Percentiles rank a stretch among this genome's conserved stretches.
Conservation (phyloP, 2,113 vertebrate genomes). For the Cochlearius cochlearius region DNA sequence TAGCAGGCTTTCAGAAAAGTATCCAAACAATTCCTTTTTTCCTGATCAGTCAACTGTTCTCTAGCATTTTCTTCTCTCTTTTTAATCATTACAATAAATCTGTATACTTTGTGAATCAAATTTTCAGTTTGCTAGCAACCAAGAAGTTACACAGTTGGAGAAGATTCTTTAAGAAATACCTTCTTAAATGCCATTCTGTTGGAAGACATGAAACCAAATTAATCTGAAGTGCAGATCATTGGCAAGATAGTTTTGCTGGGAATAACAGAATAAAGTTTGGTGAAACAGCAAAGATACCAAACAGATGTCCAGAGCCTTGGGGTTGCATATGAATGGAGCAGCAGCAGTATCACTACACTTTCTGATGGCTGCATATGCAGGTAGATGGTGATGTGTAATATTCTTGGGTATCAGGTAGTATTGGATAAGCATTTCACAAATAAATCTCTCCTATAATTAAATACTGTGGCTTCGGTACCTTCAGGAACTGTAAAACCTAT, state of each 20-base stretch:
- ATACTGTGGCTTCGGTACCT: not conserved
- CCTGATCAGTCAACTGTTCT: not conserved
- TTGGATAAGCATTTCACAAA: not conserved
- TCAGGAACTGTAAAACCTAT: not conserved
- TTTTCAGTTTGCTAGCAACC: not conserved
- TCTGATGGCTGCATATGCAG: not conserved
- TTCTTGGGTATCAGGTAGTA: not conserved
- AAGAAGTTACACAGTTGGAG: not conserved
- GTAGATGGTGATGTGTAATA: accelerated
- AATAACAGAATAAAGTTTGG: not conserved
- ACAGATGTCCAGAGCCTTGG: not conserved
- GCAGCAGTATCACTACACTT: not conserved
- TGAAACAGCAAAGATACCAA: not conserved
- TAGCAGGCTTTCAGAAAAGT: not conserved
- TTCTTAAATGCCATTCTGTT: not conserved
- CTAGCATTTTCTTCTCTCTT: not conserved
- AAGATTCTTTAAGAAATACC: not conserved
- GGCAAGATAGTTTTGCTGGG: not conserved
- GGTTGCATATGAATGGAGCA: not conserved
- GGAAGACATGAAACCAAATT: not conserved
- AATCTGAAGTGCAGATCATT: not conserved
- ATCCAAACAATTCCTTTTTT: not conserved
- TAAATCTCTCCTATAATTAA: not conserved
- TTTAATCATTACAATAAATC: not conserved
- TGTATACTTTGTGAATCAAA: not conserved